Percentiles rank a stretch among this genome's conserved stretches.
These are phyloP conservation scores for Chelon auratus DNA, from an alignment of 2,797 vertebrate species.

Conservation along the genomic window DNA sequence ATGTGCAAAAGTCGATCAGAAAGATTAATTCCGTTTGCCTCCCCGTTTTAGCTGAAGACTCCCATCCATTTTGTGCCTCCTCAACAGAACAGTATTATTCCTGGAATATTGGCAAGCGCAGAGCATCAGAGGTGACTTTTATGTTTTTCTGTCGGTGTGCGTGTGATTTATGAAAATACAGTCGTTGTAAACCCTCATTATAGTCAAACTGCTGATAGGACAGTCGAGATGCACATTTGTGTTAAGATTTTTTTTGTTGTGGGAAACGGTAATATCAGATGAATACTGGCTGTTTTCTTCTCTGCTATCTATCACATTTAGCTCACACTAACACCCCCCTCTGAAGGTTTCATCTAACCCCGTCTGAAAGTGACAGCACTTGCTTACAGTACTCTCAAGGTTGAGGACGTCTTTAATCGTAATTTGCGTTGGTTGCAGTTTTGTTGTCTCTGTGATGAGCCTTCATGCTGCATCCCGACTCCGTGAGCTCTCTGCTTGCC, in stretches of 20 bases:
- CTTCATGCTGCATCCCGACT: slow-evolving; percentile 46
- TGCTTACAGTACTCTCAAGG: not conserved
- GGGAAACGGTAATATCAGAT: not conserved
- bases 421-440: slow-evolving; percentile 55
- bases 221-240: not conserved
- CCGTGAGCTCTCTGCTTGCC: slow-evolving; percentile 62
- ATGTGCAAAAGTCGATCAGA: not conserved
- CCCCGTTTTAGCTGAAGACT: slow-evolving; percentile 85
- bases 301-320: not conserved
- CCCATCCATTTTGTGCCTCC: slow-evolving; percentile 92
- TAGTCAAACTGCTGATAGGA: not conserved
- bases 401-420: slow-evolving; percentile 20
- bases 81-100: slow-evolving; percentile 95
- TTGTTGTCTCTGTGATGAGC: slow-evolving; percentile 48
- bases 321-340: not conserved
- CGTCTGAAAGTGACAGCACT: slow-evolving; percentile 17
- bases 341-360: slow-evolving; percentile 18
- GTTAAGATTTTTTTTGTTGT: not conserved
- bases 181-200: not conserved
- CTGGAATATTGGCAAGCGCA: slow-evolving; percentile 98
- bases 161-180: not conserved
- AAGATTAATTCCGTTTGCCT: slow-evolving; percentile 2
- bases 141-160: slow-evolving; percentile 10
- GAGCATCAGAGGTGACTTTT: slow-evolving; percentile 87
- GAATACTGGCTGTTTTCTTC: not conserved